phyloP scores from a whole-genome alignment of 2,888 invertebrate species.

The Xiphydria camelus region DNA sequence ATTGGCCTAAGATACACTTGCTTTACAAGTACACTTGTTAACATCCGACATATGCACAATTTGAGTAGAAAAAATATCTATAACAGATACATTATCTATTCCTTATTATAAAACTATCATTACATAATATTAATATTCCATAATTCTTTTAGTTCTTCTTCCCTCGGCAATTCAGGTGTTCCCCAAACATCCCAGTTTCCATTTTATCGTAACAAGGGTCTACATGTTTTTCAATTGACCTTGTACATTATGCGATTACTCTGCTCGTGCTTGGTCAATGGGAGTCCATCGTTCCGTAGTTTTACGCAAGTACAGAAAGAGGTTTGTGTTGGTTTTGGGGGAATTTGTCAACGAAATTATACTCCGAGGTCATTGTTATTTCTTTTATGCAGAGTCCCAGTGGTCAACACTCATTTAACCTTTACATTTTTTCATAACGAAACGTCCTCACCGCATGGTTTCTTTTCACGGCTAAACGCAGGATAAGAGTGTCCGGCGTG shows the following conservation, averaged over 20 bases:
- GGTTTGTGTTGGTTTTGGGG: constrained; percentile 20
- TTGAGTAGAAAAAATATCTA: constrained; percentile 50
- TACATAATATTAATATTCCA: constrained; percentile 36
- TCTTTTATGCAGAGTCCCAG: constrained; percentile 38
- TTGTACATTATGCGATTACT: constrained; percentile 19
- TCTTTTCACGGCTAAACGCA: constrained; percentile 23
- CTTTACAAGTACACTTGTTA: constrained; percentile 41
- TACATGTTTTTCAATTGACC: constrained; percentile 13
- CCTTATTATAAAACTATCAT: constrained; percentile 46
- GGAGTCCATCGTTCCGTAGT: not conserved
- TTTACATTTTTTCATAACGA: constrained; percentile 42
- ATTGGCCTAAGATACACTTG: constrained; percentile 31
- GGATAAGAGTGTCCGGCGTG: not conserved
- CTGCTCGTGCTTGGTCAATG: too few relatives aligned
- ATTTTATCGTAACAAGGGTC: not conserved
- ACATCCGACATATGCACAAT: constrained; percentile 43
- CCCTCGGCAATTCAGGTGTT: constrained; percentile 25
- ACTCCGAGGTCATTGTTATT: constrained; percentile 31
- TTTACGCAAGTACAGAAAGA: not conserved
- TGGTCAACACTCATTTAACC: constrained; percentile 33
- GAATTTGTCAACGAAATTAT: constrained; percentile 40
- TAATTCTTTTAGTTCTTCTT: constrained; percentile 23
- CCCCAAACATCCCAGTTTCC: constrained; percentile 6
- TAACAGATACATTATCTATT: constrained; percentile 45
- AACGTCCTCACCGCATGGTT: constrained; percentile 27